A percentile compares a stretch with the other conserved stretches of the same genome.
These are phyloP conservation scores for Melieria omissa DNA, from an alignment of 2,888 invertebrate species.

Conservation along the genomic window DNA sequence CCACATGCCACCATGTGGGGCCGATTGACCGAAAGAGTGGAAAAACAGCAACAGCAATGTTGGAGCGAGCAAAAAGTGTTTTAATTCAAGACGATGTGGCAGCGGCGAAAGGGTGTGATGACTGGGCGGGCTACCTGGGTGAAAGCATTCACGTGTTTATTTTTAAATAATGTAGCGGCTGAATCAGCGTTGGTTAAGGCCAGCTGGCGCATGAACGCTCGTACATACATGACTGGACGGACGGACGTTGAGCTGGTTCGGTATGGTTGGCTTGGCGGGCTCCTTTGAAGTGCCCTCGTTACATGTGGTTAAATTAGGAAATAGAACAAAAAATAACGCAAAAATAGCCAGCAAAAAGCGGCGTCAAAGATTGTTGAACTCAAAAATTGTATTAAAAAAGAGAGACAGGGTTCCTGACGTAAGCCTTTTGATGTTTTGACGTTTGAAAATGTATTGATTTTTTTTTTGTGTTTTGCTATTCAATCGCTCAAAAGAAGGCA, in stretches of 20 bases:
- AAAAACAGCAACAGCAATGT: too few species aligned
- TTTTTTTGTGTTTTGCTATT: not conserved
- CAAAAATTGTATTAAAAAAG: not conserved
- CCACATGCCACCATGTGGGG: too few species aligned
- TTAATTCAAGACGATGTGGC: too few species aligned
- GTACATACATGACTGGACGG: not conserved
- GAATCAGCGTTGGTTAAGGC: not conserved
- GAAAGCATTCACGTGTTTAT: too few species aligned
- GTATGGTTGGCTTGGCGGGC: not conserved
- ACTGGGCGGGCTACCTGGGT: too few species aligned
- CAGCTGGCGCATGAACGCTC: too few species aligned
- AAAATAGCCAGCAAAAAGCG: not conserved
- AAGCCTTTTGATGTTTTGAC: not conserved
- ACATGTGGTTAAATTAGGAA: conserved; percentile 4
- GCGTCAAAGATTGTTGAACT: conserved; percentile 2
- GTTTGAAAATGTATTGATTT: not conserved
- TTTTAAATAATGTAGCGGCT: not conserved
- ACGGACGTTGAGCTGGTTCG: not conserved
- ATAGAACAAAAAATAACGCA: not conserved
- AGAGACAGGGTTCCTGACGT: not conserved
- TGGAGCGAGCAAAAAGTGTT: too few species aligned
- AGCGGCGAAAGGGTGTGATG: too few species aligned
- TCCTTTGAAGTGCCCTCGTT: not conserved
- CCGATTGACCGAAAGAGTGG: too few species aligned
- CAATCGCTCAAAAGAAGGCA: too few species aligned